Evolutionary conservation across 2,888 invertebrate species (phyloP).

Genomic region (Hipparchia semele): DNA sequence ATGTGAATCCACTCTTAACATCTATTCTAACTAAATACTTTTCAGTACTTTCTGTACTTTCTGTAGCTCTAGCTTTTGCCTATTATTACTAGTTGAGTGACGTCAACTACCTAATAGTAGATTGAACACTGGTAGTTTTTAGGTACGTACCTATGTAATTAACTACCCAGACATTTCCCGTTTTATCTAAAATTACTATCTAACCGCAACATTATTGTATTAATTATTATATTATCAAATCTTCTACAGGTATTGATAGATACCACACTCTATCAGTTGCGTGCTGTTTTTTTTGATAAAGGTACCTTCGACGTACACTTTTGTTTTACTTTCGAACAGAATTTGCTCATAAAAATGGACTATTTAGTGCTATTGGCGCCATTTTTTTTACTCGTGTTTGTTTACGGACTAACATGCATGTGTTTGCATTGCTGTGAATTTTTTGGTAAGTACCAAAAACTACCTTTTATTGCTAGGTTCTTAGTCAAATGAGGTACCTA

Average conservation of each 20-base stretch:
- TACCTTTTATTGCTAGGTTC: no score
- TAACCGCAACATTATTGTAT: constrained; percentile 27
- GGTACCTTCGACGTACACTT: constrained; percentile 2
- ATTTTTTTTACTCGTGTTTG: constrained; percentile 45
- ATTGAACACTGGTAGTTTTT: no score
- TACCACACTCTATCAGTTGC: constrained; percentile 32
- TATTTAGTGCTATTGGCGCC: constrained; percentile 46
- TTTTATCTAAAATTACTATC: constrained; percentile 5
- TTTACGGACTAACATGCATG: constrained; percentile 58
- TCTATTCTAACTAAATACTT: no score
- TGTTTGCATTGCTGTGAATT: constrained; percentile 60
- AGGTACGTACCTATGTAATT: neutral
- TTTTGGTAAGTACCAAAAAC: constrained; percentile 54
- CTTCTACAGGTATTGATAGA: constrained; percentile 30
- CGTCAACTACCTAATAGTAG: no score
- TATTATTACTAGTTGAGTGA: no score
- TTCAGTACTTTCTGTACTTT: no score
- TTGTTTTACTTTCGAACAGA: constrained; percentile 7
- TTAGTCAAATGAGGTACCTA: no score
- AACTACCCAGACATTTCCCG: neutral
- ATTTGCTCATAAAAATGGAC: constrained; percentile 44
- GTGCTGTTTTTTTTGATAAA: constrained; percentile 37
- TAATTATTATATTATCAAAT: constrained; percentile 41
- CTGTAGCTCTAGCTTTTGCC: no score
- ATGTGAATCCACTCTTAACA: no score